Base-by-base conservation (phyloP, 1,140 invertebrate genomes). In the Micrasema longulum region DNA sequence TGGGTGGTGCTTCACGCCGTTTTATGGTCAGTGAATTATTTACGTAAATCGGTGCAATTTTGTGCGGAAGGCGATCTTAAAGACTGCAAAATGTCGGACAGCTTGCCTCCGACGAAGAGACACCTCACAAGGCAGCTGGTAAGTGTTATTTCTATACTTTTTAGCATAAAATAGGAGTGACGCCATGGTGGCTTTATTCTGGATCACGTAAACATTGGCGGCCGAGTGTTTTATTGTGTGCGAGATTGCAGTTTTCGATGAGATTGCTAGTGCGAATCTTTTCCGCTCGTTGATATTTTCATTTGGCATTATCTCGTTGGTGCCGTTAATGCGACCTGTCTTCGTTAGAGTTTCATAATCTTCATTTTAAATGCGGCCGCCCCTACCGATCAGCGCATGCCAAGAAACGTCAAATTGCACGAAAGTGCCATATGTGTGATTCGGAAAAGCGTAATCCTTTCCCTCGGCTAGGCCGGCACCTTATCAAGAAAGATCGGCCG, bases 101-200 rank as follows among this genome's bases (percentile, higher is more conserved):
- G 82, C 83, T 82, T 85, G 81, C 83, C 80, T 78, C 84, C 78
- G 79, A 82, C 78, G 76, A 85, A 84, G 79, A 83, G 82, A 81
- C 83, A 84, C 81, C 80, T 85, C 78, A 79, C 82, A 71, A 82
- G 83, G 74, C 83, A 85, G 74, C 79, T 85, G 84, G 84, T 85
- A 76, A 84, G 83, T 83, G 78, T 80, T 82, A 80, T 82, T 82
- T 82, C 78, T 82, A 79, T 78, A 65, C 78, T 80, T 84, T 83
- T 82, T 83, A 79, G 79, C 16, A 47, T 47, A 60, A 69, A 69
- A 69, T 69, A 69, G 38, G 67, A 69, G 67, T 84, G 83, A 85
- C 83, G 83, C 83, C 83, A 85, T 85, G 83, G 83, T 85, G 82
- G 83, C 83, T 85, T 85, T 85, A 85, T 85, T 82, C 83, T 80